These are phyloP conservation scores for Macaria notata DNA, from an alignment of 2,888 invertebrate species.

Conservation along the genomic window DNA sequence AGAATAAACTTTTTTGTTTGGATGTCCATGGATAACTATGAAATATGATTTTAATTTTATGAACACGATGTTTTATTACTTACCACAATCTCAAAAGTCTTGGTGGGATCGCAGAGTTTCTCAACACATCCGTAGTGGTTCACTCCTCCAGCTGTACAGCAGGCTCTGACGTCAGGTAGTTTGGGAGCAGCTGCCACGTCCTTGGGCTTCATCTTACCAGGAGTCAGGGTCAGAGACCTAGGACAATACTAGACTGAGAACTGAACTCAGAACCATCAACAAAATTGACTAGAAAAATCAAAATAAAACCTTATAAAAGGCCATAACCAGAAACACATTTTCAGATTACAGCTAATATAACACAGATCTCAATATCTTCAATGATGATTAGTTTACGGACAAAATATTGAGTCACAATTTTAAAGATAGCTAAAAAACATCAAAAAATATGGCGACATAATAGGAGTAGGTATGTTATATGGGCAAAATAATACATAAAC, in stretches of 20 bases:
- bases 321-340: too few relatives aligned
- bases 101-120: constrained; percentile 90
- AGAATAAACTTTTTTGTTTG: too few relatives aligned
- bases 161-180: constrained; percentile 88
- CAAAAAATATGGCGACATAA: background rate
- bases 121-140: constrained; percentile 88
- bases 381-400: too few relatives aligned
- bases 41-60: too few relatives aligned
- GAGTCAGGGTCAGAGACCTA: constrained; percentile 86
- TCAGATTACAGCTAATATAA: too few relatives aligned
- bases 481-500: too few relatives aligned
- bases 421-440: background rate
- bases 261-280: constrained; percentile 7
- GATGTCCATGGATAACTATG: too few relatives aligned
- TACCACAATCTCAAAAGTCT: constrained; percentile 74
- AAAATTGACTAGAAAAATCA: background rate
- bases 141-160: constrained; percentile 88
- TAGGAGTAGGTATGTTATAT: too few relatives aligned
- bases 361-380: too few relatives aligned
- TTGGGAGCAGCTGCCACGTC: constrained; percentile 84
- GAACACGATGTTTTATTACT: constrained; percentile 36
- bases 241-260: constrained; percentile 10
- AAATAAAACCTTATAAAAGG: too few relatives aligned
- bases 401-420: too few relatives aligned
- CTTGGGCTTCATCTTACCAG: constrained; percentile 83